Conservation (phyloP, 53 echinoderm and acorn worm genomes). For the Echinarachnius parma region DNA sequence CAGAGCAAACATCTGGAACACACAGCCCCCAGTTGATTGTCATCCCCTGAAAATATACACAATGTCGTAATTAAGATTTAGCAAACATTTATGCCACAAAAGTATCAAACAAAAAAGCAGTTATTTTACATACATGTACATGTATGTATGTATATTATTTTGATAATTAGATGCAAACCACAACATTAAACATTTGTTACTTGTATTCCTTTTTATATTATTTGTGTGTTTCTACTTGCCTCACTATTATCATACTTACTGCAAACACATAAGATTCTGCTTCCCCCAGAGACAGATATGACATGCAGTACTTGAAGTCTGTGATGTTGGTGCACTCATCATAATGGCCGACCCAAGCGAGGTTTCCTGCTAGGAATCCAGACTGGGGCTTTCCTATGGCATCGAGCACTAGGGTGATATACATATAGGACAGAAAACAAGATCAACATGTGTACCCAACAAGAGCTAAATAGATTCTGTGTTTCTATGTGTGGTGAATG, state of each 20-base stretch:
- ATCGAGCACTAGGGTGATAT: slow-evolving; percentile 55
- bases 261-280: too few species aligned
- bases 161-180: too few species aligned
- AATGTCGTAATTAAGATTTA: too few species aligned
- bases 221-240: neutral
- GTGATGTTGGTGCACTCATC: slow-evolving; percentile 42
- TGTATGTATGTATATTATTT: neutral
- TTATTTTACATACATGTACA: neutral
- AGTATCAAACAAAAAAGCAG: neutral
- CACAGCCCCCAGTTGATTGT: slow-evolving; percentile 43
- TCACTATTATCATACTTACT: too few species aligned
- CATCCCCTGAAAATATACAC: neutral
- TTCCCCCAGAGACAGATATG: too few species aligned
- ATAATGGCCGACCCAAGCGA: slow-evolving; percentile 48
- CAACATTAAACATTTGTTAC: too few species aligned
- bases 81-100: too few species aligned
- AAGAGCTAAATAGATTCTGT: too few species aligned
- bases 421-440: too few species aligned
- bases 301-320: slow-evolving; percentile 47
- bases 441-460: too few species aligned
- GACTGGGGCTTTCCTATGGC: slow-evolving; percentile 38
- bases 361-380: slow-evolving; percentile 37
- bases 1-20: slow-evolving; percentile 33
- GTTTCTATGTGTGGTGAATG: too few species aligned
- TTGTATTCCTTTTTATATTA: neutral